Base-by-base conservation (phyloP, 1,140 invertebrate species). In the Andrena cerasifolii region DNA sequence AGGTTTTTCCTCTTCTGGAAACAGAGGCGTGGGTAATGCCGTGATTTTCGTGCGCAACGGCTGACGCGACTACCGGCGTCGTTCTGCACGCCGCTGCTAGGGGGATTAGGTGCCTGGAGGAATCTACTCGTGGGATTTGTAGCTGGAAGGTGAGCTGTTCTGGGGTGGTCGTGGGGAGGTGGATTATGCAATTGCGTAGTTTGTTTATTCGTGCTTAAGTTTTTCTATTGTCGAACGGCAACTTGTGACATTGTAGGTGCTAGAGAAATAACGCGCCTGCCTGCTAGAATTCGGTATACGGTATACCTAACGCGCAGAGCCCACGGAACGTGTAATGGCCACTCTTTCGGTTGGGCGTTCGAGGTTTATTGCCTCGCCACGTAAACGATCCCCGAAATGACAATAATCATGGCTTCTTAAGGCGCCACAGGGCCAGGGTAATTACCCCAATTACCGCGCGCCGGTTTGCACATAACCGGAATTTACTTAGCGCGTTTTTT, bases 401-500 rank as follows among this genome's bases (percentile, higher is more conserved):
- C 24, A 31, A 10, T 31, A 2, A n/a, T 56, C 53, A 40, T 40
- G 53, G n/a, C 24, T 36, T 36, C 24, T 43, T 21, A 21, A 43
- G 58, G n/a, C 58, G 24, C n/a, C 33, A 61, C 31, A 56, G n/a
- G 36, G 4, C 8, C 21, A 51, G 18, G 16, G 8, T 53, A 67
- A 67, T 67, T 67, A 51, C 49, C 47, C 0, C 12, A 8, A 61
- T 61, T 40, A 43, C 26, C 12, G 12, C 43, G 43, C 62, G 12
- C 4, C 58, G 16, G 45, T 49, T 76, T 59, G 72, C 58, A 36
- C 59, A 62, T 49, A 26, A 33, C 31, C 43, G 49, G 47, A 68
- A 76, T 75, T 82, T 82, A 75, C 66, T 77, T 51, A 33, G 33
- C 53, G 65, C 65, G 58, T 82, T 24, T 47, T 66, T 70, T 81